Percentiles rank a stretch among this genome's conserved stretches.
These are phyloP conservation scores for Epirrhoe alternata DNA, from an alignment of 2,888 invertebrate genomes.

Conservation along the genomic window DNA sequence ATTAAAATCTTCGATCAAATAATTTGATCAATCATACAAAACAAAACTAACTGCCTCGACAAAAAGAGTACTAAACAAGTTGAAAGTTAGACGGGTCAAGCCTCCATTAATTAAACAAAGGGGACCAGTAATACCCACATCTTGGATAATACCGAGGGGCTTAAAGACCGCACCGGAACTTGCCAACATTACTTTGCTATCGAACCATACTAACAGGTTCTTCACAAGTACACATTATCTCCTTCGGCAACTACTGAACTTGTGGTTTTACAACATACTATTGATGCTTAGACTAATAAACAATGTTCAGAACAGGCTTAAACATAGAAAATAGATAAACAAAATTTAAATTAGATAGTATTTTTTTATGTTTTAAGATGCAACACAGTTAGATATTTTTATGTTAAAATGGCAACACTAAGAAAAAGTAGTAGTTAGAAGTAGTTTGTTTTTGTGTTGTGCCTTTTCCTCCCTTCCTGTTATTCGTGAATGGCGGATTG, in stretches of 20 bases:
- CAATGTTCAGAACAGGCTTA: too few species aligned
- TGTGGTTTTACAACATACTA: not conserved
- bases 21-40: not conserved
- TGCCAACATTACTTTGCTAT: conserved; percentile 36
- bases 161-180: conserved; percentile 36
- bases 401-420: too few species aligned
- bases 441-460: too few species aligned
- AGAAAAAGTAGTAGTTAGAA: too few species aligned
- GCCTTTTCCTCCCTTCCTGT: too few species aligned
- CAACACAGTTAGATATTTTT: too few species aligned
- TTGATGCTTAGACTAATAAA: not conserved
- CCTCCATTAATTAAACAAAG: conserved; percentile 70
- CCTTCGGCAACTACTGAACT: conserved; percentile 17
- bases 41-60: not conserved
- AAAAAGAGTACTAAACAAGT: not conserved
- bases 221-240: conserved; percentile 11
- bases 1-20: too few species aligned
- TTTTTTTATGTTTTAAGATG: too few species aligned
- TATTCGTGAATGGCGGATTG: too few species aligned
- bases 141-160: conserved; percentile 38
- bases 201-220: conserved; percentile 21
- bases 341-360: too few species aligned
- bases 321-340: too few species aligned
- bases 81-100: conserved; percentile 54
- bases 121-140: conserved; percentile 47